These are phyloP conservation scores for Tapera naevia DNA, from an alignment of 2,797 vertebrate species.

Conservation along the genomic window DNA sequence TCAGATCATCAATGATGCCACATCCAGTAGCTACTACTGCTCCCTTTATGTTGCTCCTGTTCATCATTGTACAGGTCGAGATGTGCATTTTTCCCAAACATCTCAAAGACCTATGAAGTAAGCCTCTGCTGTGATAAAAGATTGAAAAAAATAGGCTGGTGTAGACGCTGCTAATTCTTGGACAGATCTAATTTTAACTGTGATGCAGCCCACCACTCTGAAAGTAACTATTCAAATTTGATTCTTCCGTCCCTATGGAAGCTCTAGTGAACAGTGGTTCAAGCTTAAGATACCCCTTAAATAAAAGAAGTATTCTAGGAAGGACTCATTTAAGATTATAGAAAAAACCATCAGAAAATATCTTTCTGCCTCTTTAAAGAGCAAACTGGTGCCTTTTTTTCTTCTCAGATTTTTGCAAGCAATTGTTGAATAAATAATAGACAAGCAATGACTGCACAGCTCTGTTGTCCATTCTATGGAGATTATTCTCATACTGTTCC, in stretches of 20 bases:
- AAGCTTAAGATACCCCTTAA: background rate
- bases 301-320: background rate
- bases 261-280: background rate
- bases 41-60: background rate
- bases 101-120: background rate
- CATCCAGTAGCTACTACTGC: conserved; percentile 29
- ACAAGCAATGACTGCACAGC: background rate
- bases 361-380: background rate
- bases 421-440: background rate
- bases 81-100: background rate
- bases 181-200: background rate
- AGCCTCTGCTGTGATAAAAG: conserved; percentile 24
- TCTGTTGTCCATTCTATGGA: background rate
- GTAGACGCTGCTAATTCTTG: background rate
- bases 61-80: background rate
- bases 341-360: background rate
- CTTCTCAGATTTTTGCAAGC: background rate
- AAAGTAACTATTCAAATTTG: background rate
- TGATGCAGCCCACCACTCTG: background rate
- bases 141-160: background rate
- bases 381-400: background rate
- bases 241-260: background rate
- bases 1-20: conserved; percentile 71
- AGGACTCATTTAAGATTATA: background rate
- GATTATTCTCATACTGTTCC: background rate